These are phyloP conservation scores for Chaetodon auriga DNA, from an alignment of 2,113 vertebrate species.

Conservation along the genomic window DNA sequence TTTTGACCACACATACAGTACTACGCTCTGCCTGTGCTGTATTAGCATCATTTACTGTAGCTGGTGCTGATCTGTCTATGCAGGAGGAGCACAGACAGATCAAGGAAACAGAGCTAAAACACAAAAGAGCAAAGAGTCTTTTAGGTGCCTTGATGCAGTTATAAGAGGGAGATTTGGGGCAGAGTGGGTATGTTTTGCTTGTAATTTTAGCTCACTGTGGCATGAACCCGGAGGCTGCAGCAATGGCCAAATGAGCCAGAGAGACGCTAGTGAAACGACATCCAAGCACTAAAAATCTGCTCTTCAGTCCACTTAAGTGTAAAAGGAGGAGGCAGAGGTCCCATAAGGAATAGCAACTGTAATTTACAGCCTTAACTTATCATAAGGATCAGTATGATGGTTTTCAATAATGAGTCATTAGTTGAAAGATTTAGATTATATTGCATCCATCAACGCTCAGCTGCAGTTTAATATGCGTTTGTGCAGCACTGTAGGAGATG, in stretches of 20 bases:
- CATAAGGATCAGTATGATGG: background rate
- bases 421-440: background rate
- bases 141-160: background rate
- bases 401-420: background rate
- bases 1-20: background rate
- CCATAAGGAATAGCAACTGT: background rate
- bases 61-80: background rate
- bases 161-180: background rate
- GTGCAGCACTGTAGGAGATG: conserved; percentile 2
- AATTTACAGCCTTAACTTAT: background rate
- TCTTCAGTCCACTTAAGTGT: background rate
- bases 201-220: background rate
- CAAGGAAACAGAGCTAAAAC: background rate
- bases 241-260: background rate
- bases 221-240: no score
- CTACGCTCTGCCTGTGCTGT: background rate
- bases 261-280: background rate
- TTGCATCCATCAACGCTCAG: conserved; percentile 9
- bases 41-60: background rate
- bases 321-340: background rate
- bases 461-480: background rate
- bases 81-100: background rate
- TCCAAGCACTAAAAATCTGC: background rate
- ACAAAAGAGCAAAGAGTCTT: background rate
- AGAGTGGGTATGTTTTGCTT: background rate